These are phyloP conservation scores for Mylabris phalerata DNA, from an alignment of 1,140 invertebrate species.

Conservation along the genomic window DNA sequence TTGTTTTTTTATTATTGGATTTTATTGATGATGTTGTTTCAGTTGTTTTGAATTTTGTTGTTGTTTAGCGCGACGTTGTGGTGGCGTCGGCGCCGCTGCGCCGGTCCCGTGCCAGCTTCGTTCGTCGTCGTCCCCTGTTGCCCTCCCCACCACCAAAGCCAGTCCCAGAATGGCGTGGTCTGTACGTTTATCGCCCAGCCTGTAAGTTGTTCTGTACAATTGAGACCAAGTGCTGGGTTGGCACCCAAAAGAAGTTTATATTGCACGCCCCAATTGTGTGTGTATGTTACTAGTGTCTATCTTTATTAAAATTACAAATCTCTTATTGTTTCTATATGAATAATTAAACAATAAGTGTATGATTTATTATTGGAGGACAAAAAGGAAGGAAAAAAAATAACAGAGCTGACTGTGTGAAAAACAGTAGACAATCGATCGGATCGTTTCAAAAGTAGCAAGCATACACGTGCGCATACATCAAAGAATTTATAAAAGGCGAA, in stretches of 20 bases:
- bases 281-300: background rate
- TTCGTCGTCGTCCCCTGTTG: constrained; percentile 2
- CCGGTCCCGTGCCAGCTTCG: background rate
- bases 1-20: too few relatives aligned
- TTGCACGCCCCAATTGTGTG: background rate
- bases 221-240: constrained; percentile 31
- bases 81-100: background rate
- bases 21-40: too few relatives aligned
- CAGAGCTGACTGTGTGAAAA: background rate
- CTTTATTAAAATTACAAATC: background rate
- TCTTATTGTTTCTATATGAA: background rate
- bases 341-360: background rate
- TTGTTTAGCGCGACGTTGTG: background rate
- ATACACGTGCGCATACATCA: background rate
- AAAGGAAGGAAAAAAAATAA: background rate
- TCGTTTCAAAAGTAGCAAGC: background rate
- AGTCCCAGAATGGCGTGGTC: constrained; percentile 41
- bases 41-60: too few relatives aligned
- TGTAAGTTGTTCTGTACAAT: constrained; percentile 28
- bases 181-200: constrained; percentile 37
- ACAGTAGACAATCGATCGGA: background rate
- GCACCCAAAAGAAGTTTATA: background rate
- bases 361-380: background rate
- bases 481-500: background rate
- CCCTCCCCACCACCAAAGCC: constrained; percentile 33